A percentile compares a stretch with the other conserved stretches of the same genome.
Evolutionary conservation across 2,113 vertebrate species (phyloP).

Genomic region (Lepus europaeus): DNA sequence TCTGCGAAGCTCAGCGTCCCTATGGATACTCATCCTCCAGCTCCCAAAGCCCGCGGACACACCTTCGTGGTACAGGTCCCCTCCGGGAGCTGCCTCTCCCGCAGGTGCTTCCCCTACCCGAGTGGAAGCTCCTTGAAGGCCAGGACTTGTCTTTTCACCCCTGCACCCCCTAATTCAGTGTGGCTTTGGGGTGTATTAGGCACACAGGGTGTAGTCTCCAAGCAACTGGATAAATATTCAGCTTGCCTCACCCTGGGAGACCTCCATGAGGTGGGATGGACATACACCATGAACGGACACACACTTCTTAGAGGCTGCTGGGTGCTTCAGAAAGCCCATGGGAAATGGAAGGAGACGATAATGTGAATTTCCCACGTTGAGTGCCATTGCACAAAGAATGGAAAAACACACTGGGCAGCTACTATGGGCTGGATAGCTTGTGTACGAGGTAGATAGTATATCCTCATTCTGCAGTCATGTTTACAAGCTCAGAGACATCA

Average conservation of each 20-base stretch:
- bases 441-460: background rate
- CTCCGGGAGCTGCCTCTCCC: background rate
- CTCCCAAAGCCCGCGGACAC: background rate
- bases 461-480: background rate
- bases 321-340: background rate
- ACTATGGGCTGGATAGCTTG: background rate
- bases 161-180: background rate
- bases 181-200: background rate
- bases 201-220: background rate
- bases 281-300: background rate
- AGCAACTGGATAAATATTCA: background rate
- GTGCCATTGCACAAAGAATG: background rate
- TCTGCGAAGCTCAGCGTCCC: too few species aligned
- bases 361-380: too few species aligned
- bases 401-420: background rate
- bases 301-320: background rate
- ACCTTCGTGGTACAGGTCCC: background rate
- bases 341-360: too few species aligned
- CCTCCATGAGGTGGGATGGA: background rate
- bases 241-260: background rate
- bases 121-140: background rate
- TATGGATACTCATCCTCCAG: background rate
- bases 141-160: background rate
- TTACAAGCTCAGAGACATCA: background rate
- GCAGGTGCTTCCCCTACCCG: background rate